A percentile compares a stretch with the other conserved stretches of the same genome.
phyloP scores from a whole-genome alignment of 2,888 invertebrate genomes.

The Yponomeuta sedellus region DNA sequence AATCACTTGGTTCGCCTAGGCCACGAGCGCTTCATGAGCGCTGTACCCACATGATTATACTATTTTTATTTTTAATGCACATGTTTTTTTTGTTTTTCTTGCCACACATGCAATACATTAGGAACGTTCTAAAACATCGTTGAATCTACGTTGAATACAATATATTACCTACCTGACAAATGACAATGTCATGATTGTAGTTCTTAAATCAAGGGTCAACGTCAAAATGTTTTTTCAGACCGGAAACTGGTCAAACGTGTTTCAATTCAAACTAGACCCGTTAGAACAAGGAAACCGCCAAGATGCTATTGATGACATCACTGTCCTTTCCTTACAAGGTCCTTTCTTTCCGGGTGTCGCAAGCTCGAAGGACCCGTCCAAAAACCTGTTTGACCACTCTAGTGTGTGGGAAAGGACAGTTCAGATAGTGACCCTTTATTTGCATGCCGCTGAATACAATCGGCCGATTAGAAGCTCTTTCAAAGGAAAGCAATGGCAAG shows the following conservation, averaged over 20 bases:
- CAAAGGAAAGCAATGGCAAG: conserved; percentile 15
- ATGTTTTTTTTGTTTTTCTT: too few relatives aligned
- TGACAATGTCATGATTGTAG: too few relatives aligned
- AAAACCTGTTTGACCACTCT: conserved; percentile 65
- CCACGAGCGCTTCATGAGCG: too few relatives aligned
- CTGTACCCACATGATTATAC: too few relatives aligned
- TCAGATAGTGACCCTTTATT: conserved; percentile 57
- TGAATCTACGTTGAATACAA: too few relatives aligned
- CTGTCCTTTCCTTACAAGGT: conserved; percentile 41
- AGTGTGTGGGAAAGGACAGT: conserved; percentile 61
- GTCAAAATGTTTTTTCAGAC: conserved; percentile 38
- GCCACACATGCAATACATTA: too few relatives aligned
- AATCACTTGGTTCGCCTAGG: too few relatives aligned
- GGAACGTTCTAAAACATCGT: too few relatives aligned
- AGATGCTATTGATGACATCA: conserved; percentile 25
- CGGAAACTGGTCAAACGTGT: conserved; percentile 56
- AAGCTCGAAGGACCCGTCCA: conserved; percentile 32
- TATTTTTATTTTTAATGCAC: too few relatives aligned
- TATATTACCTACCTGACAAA: too few relatives aligned
- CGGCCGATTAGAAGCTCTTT: conserved; percentile 13
- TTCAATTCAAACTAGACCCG: conserved; percentile 66
- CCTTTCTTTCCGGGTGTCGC: conserved; percentile 41
- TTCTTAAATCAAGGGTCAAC: background rate
- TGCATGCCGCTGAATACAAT: conserved; percentile 34
- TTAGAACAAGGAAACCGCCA: conserved; percentile 28